These are phyloP conservation scores for Lithophane leautieri DNA, from an alignment of 2,888 invertebrate genomes.

Conservation along the genomic window DNA sequence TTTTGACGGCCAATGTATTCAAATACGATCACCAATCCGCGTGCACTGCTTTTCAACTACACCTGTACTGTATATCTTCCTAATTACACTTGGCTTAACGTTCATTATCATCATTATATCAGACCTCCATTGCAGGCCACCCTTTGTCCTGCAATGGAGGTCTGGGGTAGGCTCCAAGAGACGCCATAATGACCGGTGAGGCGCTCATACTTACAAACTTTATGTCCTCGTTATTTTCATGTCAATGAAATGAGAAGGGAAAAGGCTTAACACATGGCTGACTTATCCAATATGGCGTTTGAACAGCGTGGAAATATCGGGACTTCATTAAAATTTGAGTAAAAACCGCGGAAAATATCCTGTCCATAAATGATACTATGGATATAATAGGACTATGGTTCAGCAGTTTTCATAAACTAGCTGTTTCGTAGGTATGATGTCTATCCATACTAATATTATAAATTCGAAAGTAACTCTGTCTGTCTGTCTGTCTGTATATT, in stretches of 20 bases:
- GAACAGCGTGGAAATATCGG: neutral
- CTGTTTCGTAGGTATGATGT: neutral
- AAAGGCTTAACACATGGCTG: neutral
- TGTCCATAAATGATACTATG: neutral
- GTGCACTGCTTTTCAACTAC: neutral
- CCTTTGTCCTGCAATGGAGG: no score
- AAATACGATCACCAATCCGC: neutral
- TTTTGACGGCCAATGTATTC: no score
- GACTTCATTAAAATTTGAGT: neutral
- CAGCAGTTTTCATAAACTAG: no score
- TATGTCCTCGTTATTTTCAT: conserved; percentile 6
- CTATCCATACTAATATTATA: no score
- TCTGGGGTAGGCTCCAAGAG: no score
- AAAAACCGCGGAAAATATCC: neutral
- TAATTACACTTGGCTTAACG: neutral
- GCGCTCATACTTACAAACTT: neutral
- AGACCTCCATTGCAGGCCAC: neutral
- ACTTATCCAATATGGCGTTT: neutral
- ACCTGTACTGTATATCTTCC: neutral
- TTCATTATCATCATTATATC: neutral
- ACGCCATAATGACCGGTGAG: neutral
- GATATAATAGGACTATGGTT: no score
- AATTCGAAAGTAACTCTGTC: no score
- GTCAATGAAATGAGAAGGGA: neutral
- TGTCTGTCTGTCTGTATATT: no score